A percentile compares a stretch with the other conserved stretches of the same genome.
phyloP scores from a whole-genome alignment of 2,797 vertebrate genomes.

The Borostomias antarcticus region DNA sequence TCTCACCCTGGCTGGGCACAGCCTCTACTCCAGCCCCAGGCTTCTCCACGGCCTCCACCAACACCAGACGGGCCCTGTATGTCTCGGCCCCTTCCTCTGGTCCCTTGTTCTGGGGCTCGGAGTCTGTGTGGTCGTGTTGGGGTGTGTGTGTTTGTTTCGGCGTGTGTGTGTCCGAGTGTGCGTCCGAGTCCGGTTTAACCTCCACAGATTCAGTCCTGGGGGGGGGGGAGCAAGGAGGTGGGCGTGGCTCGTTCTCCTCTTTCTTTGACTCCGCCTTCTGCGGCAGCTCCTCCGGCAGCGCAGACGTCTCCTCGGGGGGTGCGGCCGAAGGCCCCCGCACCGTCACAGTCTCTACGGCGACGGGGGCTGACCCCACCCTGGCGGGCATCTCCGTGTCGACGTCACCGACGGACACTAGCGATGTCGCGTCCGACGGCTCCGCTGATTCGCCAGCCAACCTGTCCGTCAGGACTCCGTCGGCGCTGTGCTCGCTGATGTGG shows the following conservation, averaged over 20 bases:
- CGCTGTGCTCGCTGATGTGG: conserved; percentile 92
- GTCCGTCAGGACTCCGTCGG: conserved; percentile 73
- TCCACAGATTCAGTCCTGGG: conserved; percentile 17
- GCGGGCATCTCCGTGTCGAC: conserved; percentile 52
- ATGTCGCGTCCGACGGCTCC: conserved; percentile 45
- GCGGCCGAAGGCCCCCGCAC: neutral
- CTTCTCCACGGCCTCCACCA: conserved; percentile 56
- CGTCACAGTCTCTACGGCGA: neutral
- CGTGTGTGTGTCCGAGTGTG: neutral
- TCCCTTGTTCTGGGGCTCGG: conserved; percentile 13
- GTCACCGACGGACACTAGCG: conserved; percentile 55
- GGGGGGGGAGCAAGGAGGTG: conserved; percentile 7
- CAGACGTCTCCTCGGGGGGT: neutral
- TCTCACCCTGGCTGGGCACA: conserved; percentile 24
- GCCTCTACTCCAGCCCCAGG: conserved; percentile 28
- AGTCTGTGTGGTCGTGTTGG: neutral
- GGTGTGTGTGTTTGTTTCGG: neutral
- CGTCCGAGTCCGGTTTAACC: conserved; percentile 17
- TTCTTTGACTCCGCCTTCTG: neutral
- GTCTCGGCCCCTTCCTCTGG: conserved; percentile 33
- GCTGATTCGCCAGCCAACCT: conserved; percentile 39
- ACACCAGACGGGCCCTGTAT: conserved; percentile 47
- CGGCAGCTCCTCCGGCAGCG: neutral
- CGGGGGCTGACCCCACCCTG: conserved; percentile 1
- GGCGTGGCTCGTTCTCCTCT: conserved; percentile 16